Conservation (phyloP, 2,888 invertebrate genomes). For the Amphipyra tragopoginis region DNA sequence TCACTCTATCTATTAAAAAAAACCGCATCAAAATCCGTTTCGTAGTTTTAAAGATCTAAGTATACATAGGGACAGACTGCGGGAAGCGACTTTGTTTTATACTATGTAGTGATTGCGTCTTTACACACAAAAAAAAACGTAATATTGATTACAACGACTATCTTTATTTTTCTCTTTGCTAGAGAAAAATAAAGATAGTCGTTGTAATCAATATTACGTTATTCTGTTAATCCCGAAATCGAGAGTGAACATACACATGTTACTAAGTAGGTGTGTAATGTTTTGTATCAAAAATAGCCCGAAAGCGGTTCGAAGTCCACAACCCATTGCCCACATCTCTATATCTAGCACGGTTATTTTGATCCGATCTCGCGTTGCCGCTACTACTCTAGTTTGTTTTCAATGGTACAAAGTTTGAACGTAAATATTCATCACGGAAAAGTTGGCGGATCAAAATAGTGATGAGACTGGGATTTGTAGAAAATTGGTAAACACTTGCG, state of each 20-base stretch:
- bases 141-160: no score
- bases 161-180: no score
- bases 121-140: no score
- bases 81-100: no score
- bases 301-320: conserved; percentile 52
- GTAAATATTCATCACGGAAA: conserved; percentile 31
- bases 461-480: not conserved
- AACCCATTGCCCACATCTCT: conserved; percentile 42
- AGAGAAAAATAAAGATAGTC: no score
- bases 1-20: no score
- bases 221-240: conserved; percentile 8
- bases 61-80: no score
- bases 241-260: conserved; percentile 8
- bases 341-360: conserved; percentile 57
- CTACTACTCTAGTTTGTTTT: conserved; percentile 21
- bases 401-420: conserved; percentile 30
- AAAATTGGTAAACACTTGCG: no score
- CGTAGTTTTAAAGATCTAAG: no score
- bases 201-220: no score
- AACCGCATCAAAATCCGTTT: no score
- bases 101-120: no score
- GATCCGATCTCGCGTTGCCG: conserved; percentile 24
- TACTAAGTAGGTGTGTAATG: conserved; percentile 30
- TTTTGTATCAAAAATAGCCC: conserved; percentile 51
- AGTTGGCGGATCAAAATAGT: not conserved